These are phyloP conservation scores for Drosophila prostipennis DNA, from an alignment of 2,888 invertebrate species.

Conservation along the genomic window DNA sequence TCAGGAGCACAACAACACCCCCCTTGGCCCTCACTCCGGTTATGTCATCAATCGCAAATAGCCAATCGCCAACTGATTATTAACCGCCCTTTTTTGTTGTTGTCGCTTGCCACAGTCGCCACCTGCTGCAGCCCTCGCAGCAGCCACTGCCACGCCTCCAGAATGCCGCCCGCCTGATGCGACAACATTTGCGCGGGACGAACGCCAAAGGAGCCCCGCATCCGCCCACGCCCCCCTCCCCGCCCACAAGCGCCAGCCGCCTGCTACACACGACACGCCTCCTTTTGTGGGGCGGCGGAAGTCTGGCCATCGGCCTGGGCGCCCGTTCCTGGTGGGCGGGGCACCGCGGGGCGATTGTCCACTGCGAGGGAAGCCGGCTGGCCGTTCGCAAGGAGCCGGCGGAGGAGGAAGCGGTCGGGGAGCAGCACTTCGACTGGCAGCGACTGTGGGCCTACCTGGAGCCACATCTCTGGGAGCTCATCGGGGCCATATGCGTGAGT, in stretches of 20 bases:
- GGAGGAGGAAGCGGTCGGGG: conserved; percentile 81
- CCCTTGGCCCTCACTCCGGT: conserved; percentile 4
- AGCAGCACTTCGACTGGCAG: conserved; percentile 90
- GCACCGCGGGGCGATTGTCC: conserved; percentile 47
- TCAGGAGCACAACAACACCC: background rate
- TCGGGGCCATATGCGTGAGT: conserved; percentile 90
- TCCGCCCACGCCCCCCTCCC: conserved; percentile 5
- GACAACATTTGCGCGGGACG: conserved; percentile 45
- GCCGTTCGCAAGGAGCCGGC: conserved; percentile 25
- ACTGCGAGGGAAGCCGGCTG: conserved; percentile 82
- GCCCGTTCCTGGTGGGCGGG: conserved; percentile 60
- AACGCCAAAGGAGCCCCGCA: conserved; percentile 8
- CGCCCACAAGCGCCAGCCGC: conserved; percentile 27
- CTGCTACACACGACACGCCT: conserved; percentile 59
- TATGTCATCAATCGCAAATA: conserved; percentile 43
- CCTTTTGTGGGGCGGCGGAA: conserved; percentile 73
- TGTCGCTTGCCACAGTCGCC: conserved; percentile 41
- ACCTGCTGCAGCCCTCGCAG: conserved; percentile 55
- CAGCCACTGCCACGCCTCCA: conserved; percentile 57
- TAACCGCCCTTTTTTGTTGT: background rate
- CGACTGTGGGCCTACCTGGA: conserved; percentile 89
- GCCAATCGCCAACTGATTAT: background rate
- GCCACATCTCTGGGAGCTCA: conserved; percentile 91
- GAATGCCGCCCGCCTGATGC: conserved; percentile 59
- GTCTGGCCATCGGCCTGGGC: conserved; percentile 73